Evolutionary conservation across 2,797 vertebrate genomes (phyloP).

Genomic region (Etheostoma perlongum): DNA sequence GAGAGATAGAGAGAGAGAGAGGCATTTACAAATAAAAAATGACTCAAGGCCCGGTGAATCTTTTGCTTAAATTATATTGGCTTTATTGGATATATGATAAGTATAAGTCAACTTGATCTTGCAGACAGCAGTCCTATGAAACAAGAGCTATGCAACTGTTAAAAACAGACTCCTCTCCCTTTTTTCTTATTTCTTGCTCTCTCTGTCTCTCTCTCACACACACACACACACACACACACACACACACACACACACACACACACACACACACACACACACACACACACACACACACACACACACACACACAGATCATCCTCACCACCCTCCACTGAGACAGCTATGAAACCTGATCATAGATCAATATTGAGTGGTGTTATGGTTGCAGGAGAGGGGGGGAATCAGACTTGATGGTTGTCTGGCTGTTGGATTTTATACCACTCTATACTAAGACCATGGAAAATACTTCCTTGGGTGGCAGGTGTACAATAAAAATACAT

Average conservation of each 20-base stretch:
- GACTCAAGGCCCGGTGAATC: conserved; percentile 12
- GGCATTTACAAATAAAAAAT: conserved; percentile 14
- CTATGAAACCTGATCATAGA: conserved; percentile 76
- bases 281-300: conserved; percentile 2
- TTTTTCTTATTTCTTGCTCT: background rate
- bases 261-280: conserved; percentile 20
- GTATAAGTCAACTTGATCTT: conserved; percentile 48
- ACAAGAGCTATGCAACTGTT: conserved; percentile 52
- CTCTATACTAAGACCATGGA: conserved; percentile 5
- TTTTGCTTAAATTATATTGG: conserved; percentile 41
- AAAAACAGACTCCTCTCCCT: conserved; percentile 11
- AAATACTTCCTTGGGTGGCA: background rate
- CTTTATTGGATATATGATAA: conserved; percentile 50
- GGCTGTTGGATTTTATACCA: conserved; percentile 33
- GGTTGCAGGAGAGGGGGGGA: conserved; percentile 26
- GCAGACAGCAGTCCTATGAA: conserved; percentile 59
- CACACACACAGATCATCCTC: conserved; percentile 37
- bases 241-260: conserved; percentile 12
- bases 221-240: conserved; percentile 17
- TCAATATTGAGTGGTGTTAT: conserved; percentile 72
- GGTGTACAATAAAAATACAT: background rate
- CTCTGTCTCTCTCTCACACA: conserved; percentile 6
- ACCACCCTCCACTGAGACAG: conserved; percentile 56
- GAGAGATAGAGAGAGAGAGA: background rate
- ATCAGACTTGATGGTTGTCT: conserved; percentile 35